These are phyloP conservation scores for Siderastrea radians DNA, from an alignment of 92 coral and sea anemone genomes.

Conservation along the genomic window DNA sequence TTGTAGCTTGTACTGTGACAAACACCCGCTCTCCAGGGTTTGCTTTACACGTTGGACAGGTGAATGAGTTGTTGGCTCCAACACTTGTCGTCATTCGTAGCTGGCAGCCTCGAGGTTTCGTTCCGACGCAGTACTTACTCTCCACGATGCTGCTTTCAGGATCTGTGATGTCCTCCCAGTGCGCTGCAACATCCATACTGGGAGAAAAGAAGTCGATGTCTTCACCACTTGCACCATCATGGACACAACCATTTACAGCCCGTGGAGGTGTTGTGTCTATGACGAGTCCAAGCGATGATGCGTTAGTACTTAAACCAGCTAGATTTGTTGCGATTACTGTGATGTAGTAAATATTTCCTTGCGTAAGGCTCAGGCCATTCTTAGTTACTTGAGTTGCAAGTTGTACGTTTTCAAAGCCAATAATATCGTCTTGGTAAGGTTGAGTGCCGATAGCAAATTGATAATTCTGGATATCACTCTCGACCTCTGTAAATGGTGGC, in stretches of 20 bases:
- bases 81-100: conserved; percentile 65
- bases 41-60: conserved; percentile 65
- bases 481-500: conserved; percentile 81
- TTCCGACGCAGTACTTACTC: conserved; percentile 86
- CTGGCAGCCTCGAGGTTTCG: conserved; percentile 88
- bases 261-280: conserved; percentile 87
- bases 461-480: conserved; percentile 77
- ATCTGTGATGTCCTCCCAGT: conserved; percentile 88
- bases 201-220: conserved; percentile 81
- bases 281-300: conserved; percentile 56
- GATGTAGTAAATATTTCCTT: conserved; percentile 72
- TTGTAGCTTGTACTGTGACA: conserved; percentile 77
- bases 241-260: conserved; percentile 72
- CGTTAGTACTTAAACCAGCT: conserved; percentile 76
- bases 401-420: conserved; percentile 66
- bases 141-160: conserved; percentile 81
- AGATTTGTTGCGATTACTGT: conserved; percentile 85
- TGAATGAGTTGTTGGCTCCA: conserved; percentile 67
- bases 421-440: conserved; percentile 66
- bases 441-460: conserved; percentile 82
- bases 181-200: conserved; percentile 65
- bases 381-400: conserved; percentile 62
- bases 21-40: conserved; percentile 73
- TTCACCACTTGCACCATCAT: conserved; percentile 75
- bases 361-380: conserved; percentile 60